Conservation (phyloP, 2,888 invertebrate genomes). For the Amphipyra tragopoginis region DNA sequence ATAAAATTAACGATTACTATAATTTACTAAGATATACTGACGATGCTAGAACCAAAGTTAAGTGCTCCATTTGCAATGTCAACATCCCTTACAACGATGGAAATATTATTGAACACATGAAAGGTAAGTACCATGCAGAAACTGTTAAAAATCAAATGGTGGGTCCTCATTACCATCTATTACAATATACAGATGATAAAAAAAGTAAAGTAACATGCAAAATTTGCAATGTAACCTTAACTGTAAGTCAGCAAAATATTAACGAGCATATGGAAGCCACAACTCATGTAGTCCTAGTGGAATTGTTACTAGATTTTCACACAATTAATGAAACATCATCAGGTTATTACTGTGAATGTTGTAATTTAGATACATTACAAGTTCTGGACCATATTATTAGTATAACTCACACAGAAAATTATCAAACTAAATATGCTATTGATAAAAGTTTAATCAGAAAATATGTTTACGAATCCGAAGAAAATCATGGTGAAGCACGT, state of each 20-base stretch:
- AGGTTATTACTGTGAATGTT: slow-evolving; percentile 6
- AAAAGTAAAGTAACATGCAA: slow-evolving; percentile 3
- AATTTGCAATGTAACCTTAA: slow-evolving; percentile 9
- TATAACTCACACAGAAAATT: not conserved
- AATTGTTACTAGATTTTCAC: not conserved
- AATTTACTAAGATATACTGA: not conserved
- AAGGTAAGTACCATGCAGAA: not conserved
- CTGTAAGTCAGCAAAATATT: not conserved
- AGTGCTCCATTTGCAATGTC: slow-evolving; percentile 23
- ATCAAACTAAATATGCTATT: not conserved
- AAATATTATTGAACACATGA: slow-evolving; percentile 13
- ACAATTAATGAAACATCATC: accelerated
- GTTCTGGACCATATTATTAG: slow-evolving; percentile 7
- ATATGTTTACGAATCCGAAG: slow-evolving; percentile 6
- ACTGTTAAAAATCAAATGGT: not conserved
- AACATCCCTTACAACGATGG: not conserved
- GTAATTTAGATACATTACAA: not conserved
- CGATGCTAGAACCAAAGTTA: not conserved
- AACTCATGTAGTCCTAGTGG: not conserved
- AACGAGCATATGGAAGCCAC: slow-evolving; percentile 6
- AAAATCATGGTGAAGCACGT: not conserved
- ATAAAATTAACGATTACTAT: not conserved
- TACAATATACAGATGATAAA: not conserved
- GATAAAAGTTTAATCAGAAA: not conserved
- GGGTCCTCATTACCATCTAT: not conserved